A percentile compares a stretch with the other conserved stretches of the same genome.
Conservation (phyloP, 1,140 invertebrate genomes). For the Dendroctonus ponderosae region DNA sequence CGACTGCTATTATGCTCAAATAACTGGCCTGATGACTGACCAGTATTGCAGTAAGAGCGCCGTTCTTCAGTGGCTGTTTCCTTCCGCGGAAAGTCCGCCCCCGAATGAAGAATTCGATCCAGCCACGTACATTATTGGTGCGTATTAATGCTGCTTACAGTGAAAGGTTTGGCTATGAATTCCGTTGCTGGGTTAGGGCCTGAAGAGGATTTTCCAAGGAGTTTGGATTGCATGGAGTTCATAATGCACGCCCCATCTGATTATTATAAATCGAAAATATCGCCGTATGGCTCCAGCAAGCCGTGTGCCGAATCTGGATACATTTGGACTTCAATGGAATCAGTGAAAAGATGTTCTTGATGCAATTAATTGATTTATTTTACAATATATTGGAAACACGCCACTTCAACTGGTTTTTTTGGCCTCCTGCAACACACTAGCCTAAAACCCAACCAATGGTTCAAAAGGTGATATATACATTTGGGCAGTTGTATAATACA, state of each 20-base stretch:
- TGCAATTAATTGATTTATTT: not conserved
- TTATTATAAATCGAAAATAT: conserved; percentile 77
- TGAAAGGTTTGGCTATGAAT: too few relatives aligned
- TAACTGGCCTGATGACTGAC: conserved; percentile 84
- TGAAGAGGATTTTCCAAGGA: conserved; percentile 85
- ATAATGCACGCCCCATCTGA: conserved; percentile 91
- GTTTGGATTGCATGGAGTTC: conserved; percentile 86
- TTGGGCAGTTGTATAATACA: not conserved
- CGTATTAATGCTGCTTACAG: too few relatives aligned
- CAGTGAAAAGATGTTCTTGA: conserved; percentile 19
- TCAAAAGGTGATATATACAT: not conserved
- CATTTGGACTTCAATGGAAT: conserved; percentile 62
- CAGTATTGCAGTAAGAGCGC: conserved; percentile 94
- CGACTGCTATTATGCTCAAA: conserved; percentile 84
- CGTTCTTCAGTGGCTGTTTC: conserved; percentile 88
- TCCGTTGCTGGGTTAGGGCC: conserved; percentile 61
- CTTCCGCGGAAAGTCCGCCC: conserved; percentile 77
- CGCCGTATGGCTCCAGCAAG: conserved; percentile 69
- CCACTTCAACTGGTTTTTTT: not conserved
- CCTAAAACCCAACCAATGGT: not conserved
- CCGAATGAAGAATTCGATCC: conserved; percentile 80
- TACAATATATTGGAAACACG: not conserved
- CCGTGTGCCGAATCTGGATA: conserved; percentile 59
- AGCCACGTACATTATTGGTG: conserved; percentile 86
- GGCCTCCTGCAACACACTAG: not conserved